Evolutionary conservation across 1,140 invertebrate genomes (phyloP).

Genomic region (Drusus annulatus): DNA sequence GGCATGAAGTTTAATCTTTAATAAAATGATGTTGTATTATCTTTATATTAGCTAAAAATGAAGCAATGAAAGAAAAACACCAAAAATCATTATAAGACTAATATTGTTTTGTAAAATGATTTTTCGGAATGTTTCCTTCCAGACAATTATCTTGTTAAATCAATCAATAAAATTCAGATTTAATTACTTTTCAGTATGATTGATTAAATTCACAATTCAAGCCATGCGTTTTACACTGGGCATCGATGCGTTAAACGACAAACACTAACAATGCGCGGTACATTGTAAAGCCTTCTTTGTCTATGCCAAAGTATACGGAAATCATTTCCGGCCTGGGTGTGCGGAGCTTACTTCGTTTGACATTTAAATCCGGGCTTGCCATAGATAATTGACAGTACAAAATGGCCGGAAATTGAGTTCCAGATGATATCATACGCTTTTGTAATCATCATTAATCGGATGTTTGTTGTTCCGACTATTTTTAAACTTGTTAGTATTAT

Average conservation of each 20-base stretch:
- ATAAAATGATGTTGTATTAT: no score
- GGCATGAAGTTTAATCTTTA: no score
- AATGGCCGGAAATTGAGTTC: constrained; percentile 39
- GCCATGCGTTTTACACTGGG: not conserved
- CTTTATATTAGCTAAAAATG: no score
- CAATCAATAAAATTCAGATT: no score
- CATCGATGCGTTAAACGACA: not conserved
- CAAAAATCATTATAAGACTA: no score
- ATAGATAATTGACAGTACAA: constrained; percentile 35
- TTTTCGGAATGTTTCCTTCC: no score
- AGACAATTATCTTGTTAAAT: no score
- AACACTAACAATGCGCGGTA: no score
- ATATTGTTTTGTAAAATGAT: no score
- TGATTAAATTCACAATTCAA: not conserved
- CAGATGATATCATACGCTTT: constrained; percentile 34
- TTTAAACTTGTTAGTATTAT: not conserved
- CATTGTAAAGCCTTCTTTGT: not conserved
- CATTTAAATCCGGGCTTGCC: constrained; percentile 28
- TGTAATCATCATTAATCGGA: constrained; percentile 35
- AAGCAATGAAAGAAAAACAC: no score
- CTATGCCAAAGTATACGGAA: not conserved
- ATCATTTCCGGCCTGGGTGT: constrained; percentile 22
- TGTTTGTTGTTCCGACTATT: constrained; percentile 24
- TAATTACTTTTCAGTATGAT: no score
- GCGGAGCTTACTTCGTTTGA: constrained; percentile 6